A percentile compares a stretch with the other conserved stretches of the same genome.
Evolutionary conservation across 92 coral and sea anemone species (phyloP).

Genomic region (Phenganax marumi): DNA sequence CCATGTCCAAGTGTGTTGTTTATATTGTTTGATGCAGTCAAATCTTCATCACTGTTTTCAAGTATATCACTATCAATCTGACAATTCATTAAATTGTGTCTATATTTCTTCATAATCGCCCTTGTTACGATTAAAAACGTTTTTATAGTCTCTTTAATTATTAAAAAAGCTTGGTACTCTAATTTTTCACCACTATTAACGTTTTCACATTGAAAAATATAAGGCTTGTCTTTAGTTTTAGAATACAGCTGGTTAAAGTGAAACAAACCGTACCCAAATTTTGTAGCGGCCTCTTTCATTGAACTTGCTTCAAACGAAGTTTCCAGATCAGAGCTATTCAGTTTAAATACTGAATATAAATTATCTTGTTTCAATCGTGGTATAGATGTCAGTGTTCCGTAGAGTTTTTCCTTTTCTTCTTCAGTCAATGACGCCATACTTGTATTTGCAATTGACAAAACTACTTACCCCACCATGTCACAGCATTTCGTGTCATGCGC

Average conservation of each 20-base stretch:
- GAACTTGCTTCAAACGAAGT: background rate
- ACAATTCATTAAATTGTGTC: background rate
- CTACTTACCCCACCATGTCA: background rate
- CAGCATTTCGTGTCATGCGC: background rate
- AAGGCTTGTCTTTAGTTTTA: background rate
- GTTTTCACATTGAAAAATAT: slow-evolving; percentile 2
- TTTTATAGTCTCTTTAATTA: background rate
- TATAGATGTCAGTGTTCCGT: background rate
- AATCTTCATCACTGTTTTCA: too few relatives aligned
- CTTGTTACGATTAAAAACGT: background rate
- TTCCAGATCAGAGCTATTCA: background rate
- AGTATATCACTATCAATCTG: background rate
- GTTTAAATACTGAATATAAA: background rate
- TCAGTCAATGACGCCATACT: background rate
- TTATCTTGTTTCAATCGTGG: background rate
- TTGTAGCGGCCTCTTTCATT: background rate
- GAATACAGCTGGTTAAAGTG: slow-evolving; percentile 3
- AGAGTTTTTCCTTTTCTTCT: slow-evolving; percentile 10
- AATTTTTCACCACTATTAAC: background rate
- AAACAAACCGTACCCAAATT: slow-evolving; percentile 9
- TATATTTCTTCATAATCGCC: background rate
- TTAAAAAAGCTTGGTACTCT: background rate
- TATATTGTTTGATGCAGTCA: background rate
- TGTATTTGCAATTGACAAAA: background rate
- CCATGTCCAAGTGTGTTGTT: background rate